Percentiles rank a stretch among this genome's conserved stretches.
These are phyloP conservation scores for Brachionus rotundiformis DNA, from an alignment of 1,140 invertebrate species.

Conservation along the genomic window DNA sequence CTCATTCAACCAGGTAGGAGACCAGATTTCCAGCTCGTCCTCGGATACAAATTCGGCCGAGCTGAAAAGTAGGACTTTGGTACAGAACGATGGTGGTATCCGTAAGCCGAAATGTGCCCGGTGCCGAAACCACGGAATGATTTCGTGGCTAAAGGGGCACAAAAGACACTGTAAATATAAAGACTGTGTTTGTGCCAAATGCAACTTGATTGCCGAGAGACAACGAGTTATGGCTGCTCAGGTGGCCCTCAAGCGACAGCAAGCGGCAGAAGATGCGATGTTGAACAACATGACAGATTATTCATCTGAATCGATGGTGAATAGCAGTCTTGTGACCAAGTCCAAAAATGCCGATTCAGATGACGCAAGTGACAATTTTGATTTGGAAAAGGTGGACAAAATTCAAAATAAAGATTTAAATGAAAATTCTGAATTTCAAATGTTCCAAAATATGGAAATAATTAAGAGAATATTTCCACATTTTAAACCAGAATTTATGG, in stretches of 20 bases:
- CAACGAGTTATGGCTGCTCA: conserved; percentile 64
- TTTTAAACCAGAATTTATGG: conserved; percentile 77
- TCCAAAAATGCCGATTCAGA: conserved; percentile 88
- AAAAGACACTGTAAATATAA: conserved; percentile 83
- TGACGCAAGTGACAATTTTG: conserved; percentile 55
- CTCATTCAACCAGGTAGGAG: not conserved
- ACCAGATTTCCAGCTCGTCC: not conserved
- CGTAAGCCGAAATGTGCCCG: conserved; percentile 67
- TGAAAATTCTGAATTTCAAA: not conserved
- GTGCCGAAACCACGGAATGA: conserved; percentile 80
- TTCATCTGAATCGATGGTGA: not conserved
- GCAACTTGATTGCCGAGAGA: conserved; percentile 72
- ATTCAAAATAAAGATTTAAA: not conserved
- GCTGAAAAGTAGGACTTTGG: not conserved
- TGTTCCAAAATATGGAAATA: conserved; percentile 66
- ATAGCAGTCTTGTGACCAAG: conserved; percentile 75
- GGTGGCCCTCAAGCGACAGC: conserved; percentile 91
- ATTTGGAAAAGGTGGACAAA: conserved; percentile 38
- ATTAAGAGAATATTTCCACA: conserved; percentile 79
- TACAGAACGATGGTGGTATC: conserved; percentile 54
- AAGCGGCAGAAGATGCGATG: conserved; percentile 94
- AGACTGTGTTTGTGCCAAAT: conserved; percentile 78
- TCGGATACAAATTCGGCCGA: not conserved
- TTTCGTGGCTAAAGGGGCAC: conserved; percentile 82
- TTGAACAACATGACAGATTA: conserved; percentile 86